Evolutionary conservation across 1,140 invertebrate genomes (phyloP).

Genomic region (Daktulosphaira vitifoliae): DNA sequence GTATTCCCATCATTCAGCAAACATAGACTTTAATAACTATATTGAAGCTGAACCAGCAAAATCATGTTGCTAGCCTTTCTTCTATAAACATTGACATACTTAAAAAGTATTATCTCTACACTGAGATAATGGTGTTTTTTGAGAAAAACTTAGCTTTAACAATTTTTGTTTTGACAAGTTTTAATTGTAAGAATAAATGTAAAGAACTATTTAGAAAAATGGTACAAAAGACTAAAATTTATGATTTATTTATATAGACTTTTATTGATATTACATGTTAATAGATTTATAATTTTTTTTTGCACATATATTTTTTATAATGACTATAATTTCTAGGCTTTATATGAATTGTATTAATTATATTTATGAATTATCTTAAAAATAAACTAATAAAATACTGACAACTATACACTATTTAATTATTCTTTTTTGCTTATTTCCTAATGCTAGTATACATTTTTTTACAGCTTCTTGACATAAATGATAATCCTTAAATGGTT

Average conservation of each 20-base stretch:
- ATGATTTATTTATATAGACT: conserved; percentile 23
- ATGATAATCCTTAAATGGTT: conserved; percentile 72
- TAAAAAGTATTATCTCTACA: no score
- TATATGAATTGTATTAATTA: conserved; percentile 1
- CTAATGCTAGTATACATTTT: conserved; percentile 58
- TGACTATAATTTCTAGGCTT: conserved; percentile 16
- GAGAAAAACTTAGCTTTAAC: conserved; percentile 15
- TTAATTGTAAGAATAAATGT: conserved; percentile 9
- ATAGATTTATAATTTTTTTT: neutral
- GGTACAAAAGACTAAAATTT: conserved; percentile 28
- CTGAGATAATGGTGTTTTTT: neutral
- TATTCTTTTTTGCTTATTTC: conserved; percentile 46
- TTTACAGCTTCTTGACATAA: conserved; percentile 71
- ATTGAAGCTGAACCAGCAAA: conserved; percentile 82
- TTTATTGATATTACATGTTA: neutral
- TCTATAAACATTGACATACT: no score
- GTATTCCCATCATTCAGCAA: conserved; percentile 67
- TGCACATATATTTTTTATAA: conserved; percentile 31
- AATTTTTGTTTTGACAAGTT: conserved; percentile 17
- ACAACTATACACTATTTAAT: neutral
- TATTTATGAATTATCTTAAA: neutral
- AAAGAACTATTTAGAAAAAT: conserved; percentile 11
- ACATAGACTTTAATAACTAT: conserved; percentile 64
- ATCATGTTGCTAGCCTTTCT: conserved; percentile 60
- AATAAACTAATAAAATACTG: conserved; percentile 6